Evolutionary conservation across 2,888 invertebrate genomes (phyloP).

Genomic region (Agrenia bidenticulata): DNA sequence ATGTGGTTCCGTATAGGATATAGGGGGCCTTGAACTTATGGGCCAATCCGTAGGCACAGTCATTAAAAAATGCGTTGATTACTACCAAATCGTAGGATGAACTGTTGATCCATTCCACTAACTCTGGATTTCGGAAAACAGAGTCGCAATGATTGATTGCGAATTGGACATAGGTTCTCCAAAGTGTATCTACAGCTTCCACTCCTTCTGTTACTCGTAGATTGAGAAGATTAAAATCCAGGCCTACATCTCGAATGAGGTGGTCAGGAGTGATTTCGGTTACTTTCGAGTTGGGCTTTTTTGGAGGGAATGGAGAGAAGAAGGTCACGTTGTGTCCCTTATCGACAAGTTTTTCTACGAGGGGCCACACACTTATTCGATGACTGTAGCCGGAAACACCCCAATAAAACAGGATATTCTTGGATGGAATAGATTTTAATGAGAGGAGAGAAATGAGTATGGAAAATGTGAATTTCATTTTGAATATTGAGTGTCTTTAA

Average conservation of each 20-base stretch:
- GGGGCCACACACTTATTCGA: slow-evolving; percentile 37
- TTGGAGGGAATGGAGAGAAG: slow-evolving; percentile 28
- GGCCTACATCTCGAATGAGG: background rate
- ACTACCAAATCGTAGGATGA: slow-evolving; percentile 42
- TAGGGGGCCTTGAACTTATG: slow-evolving; percentile 33
- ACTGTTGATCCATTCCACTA: slow-evolving; percentile 34
- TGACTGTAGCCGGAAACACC: slow-evolving; percentile 27
- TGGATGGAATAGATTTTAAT: background rate
- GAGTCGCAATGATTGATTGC: slow-evolving; percentile 29
- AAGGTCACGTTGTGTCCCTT: slow-evolving; percentile 44
- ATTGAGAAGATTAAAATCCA: background rate
- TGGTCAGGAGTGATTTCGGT: slow-evolving; percentile 11
- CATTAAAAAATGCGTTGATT: slow-evolving; percentile 43
- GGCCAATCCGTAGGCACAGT: slow-evolving; percentile 43
- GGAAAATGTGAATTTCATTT: background rate
- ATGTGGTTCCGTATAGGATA: slow-evolving; percentile 38
- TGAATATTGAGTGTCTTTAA: no score
- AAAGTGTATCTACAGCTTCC: background rate
- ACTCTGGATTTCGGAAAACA: slow-evolving; percentile 22
- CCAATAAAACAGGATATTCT: slow-evolving; percentile 37
- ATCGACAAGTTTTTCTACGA: slow-evolving; percentile 34
- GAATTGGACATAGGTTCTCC: background rate
- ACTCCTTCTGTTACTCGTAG: slow-evolving; percentile 10
- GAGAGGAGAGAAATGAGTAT: background rate
- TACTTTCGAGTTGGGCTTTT: slow-evolving; percentile 35